Conservation (phyloP, 2,888 invertebrate genomes). For the Daptonema setosum region DNA sequence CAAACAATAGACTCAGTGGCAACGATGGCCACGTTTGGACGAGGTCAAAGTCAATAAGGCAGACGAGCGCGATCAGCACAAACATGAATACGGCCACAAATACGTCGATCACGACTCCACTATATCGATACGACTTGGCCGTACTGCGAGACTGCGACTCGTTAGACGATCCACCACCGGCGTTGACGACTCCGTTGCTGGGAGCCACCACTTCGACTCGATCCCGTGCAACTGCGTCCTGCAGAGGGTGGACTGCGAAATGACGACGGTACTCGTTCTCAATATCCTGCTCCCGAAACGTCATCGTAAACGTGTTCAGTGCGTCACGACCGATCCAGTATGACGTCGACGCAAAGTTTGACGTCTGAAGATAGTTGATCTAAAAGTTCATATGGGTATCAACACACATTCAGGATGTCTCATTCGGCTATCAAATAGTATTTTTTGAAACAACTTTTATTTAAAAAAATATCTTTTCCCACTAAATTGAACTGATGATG, state of each 20-base stretch:
- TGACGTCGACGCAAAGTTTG: neutral
- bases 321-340: slow-evolving; percentile 20
- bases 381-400: no score
- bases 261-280: slow-evolving; percentile 24
- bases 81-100: slow-evolving; percentile 53
- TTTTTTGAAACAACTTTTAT: no score
- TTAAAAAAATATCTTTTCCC: no score
- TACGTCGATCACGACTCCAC: slow-evolving; percentile 43
- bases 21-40: neutral
- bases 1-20: neutral
- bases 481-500: no score
- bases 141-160: neutral
- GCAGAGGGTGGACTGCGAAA: slow-evolving; percentile 14
- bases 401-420: no score
- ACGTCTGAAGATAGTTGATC: neutral
- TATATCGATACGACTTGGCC: slow-evolving; percentile 18
- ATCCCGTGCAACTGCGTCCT: neutral
- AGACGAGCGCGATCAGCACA: slow-evolving; percentile 12
- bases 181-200: neutral
- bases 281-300: slow-evolving; percentile 44
- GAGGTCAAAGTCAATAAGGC: slow-evolving; percentile 8
- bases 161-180: no score
- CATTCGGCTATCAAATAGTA: no score
- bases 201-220: neutral
- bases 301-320: slow-evolving; percentile 54